A percentile compares a stretch with the other conserved stretches of the same genome.
These are phyloP conservation scores for Apistogramma diplotaenia DNA, from an alignment of 2,113 vertebrate genomes.

Conservation along the genomic window DNA sequence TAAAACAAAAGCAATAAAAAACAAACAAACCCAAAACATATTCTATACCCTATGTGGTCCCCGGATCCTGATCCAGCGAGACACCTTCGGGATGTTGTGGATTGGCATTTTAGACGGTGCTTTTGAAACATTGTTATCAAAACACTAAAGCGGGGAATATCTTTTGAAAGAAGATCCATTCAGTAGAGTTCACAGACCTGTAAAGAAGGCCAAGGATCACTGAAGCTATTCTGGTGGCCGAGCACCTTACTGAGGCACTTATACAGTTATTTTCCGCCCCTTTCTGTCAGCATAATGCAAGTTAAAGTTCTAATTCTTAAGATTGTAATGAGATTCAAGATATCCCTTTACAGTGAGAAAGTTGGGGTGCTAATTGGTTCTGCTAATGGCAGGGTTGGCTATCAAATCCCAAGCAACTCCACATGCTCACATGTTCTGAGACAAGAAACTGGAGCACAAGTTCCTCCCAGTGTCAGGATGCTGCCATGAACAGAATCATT, in stretches of 20 bases:
- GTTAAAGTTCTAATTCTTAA: neutral
- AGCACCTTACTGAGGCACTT: neutral
- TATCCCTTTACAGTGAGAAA: neutral
- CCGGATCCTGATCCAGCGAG: neutral
- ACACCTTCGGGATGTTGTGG: neutral
- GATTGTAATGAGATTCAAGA: neutral
- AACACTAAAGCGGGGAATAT: neutral
- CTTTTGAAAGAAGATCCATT: neutral
- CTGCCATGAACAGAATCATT: neutral
- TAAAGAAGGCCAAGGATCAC: neutral
- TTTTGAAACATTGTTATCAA: neutral
- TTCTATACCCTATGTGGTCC: neutral
- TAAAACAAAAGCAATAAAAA: neutral
- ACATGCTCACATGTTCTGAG: neutral
- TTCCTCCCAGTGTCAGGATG: neutral
- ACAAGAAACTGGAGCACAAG: neutral
- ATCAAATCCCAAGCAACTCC: neutral
- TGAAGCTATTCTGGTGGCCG: neutral
- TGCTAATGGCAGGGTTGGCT: neutral
- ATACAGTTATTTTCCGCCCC: neutral
- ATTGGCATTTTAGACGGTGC: neutral
- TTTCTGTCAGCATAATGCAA: neutral
- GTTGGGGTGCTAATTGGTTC: rapidly evolving
- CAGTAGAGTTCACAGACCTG: neutral
- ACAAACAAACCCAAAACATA: too few relatives aligned